Base-by-base conservation (phyloP, 1,140 invertebrate species). In the Telenomus remus region DNA sequence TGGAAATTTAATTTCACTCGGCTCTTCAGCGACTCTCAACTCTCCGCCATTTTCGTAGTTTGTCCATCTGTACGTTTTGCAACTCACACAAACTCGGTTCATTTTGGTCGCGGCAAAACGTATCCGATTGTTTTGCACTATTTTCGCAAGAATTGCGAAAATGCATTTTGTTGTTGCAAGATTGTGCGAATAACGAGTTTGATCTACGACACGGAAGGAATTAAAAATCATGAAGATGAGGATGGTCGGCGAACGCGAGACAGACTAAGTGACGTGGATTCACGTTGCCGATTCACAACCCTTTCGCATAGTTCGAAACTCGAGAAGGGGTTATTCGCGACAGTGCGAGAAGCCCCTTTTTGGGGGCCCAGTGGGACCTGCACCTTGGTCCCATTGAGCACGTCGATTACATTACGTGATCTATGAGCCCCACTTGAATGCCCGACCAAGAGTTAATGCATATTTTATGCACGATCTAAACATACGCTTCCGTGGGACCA, bases 401-500 rank as follows among this genome's bases (percentile, higher is more conserved):
- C 48, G 61, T 61, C 76, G 74, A 80, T 80, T 75, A 56, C 63
- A 68, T 78, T 82, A 79, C 69, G 60, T 82, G 82, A 85, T 85
- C 82, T 84, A 83, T 82, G 76, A 83, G 80, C 80, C 79, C 82
- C 80, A 84, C 83, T 84, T 82, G 82, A 84, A 80, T 81, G 76
- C 50, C 19, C 2, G 34, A 57, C 54, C 61, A 35, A 65, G 61
- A 76, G 73, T 70, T 66, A 66, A 70, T 70, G 73, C 66, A 83
- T 83, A 84, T 84, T 84, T 85, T 80, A 85, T 84, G 79, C 71
- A 63, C 53, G 56, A 53, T 75, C 44, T 68, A 66, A 74, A 63
- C 63, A 74, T 74, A 74, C 68, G 71, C 63, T 39, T 50, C 9
- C 12, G 16, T 15, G 44, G 35, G 5, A 42, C 61, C 55, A 55